Evolutionary conservation across 2,888 invertebrate species (phyloP), one percentile per base, ranked within the genome.

Genomic region (Boloria euphrosyne): DNA sequence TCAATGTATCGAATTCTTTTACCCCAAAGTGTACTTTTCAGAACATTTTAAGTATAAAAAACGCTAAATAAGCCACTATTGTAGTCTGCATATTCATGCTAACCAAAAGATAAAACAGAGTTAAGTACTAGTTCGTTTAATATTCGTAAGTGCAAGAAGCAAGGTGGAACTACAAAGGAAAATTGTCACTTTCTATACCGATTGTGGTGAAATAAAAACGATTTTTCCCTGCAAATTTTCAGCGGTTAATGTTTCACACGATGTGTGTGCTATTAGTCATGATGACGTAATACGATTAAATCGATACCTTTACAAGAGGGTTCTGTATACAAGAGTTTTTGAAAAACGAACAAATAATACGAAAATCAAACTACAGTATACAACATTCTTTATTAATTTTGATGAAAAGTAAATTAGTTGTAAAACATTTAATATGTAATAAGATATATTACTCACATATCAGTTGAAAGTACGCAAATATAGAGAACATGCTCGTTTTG

Each of bases 201-300:
- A 59, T 59, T 46, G 10, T 50, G 31, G 10, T 31, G 17, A 49
- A 49, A 59, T 59, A 50, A 18, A 38, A 38, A 31, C 49, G 17
- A 59, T 50, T 16, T 50, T 59, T 38, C 59, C 49, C 17, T 50
- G 49, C 4, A 18, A 17, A n/a, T 50, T 59, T 49, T 50, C 47
- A 50, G 38, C 49, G 47, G 38, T 59, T 49, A 47, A 31, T 38
- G 59, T 59, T 38, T 59, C 59, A 49, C 47, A 59, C 49, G 10
- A 52, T 27, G 52, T 50, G 63, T 62, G 44, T 27, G 58, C 38
- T 50, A 50, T 67, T 69, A 64, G 67, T 69, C 67, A 69, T 17
- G 65, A 31, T 68, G 68, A 68, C 65, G 68, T 62, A 62, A 68
- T 55, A n/a, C n/a, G 22, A 44, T 60, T 31, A 58, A 61, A 65